Evolutionary conservation across 2,888 invertebrate species (phyloP).

Genomic region (Pheosia gnoma): DNA sequence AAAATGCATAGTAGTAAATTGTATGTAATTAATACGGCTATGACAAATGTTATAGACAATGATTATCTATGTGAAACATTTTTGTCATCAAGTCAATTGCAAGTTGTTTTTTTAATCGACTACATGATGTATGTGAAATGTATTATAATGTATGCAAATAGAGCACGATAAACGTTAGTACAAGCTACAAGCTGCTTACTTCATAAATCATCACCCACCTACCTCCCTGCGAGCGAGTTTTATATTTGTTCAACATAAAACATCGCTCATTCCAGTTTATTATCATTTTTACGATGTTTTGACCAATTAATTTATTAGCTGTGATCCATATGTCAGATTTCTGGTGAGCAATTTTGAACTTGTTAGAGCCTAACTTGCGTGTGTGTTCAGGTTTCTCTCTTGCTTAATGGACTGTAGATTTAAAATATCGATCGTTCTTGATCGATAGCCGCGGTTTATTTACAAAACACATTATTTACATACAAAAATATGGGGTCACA

Average conservation of each 20-base stretch:
- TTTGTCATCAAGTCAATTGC: not conserved
- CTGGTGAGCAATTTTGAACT: not conserved
- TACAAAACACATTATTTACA: too few relatives aligned
- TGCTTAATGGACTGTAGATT: too few relatives aligned
- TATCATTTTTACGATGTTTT: not conserved
- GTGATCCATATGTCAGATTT: not conserved
- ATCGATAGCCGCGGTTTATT: too few relatives aligned
- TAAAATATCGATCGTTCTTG: too few relatives aligned
- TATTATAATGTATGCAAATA: slow-evolving; percentile 1
- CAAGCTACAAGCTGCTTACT: not conserved
- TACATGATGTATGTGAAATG: not conserved
- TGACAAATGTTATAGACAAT: too few relatives aligned
- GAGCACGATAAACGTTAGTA: not conserved
- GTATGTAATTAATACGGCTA: too few relatives aligned
- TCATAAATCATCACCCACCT: slow-evolving; percentile 3
- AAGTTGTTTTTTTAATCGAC: not conserved
- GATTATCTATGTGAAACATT: too few relatives aligned
- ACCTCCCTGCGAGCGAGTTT: not conserved
- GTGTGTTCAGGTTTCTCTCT: too few relatives aligned
- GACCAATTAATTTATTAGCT: not conserved
- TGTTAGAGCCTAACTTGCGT: not conserved
- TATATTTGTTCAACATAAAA: not conserved
- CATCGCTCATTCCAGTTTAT: not conserved
- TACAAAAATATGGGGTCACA: too few relatives aligned
- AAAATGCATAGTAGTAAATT: too few relatives aligned